phyloP scores from a whole-genome alignment of 2,888 invertebrate species.

The Iselma pallidipennis region DNA sequence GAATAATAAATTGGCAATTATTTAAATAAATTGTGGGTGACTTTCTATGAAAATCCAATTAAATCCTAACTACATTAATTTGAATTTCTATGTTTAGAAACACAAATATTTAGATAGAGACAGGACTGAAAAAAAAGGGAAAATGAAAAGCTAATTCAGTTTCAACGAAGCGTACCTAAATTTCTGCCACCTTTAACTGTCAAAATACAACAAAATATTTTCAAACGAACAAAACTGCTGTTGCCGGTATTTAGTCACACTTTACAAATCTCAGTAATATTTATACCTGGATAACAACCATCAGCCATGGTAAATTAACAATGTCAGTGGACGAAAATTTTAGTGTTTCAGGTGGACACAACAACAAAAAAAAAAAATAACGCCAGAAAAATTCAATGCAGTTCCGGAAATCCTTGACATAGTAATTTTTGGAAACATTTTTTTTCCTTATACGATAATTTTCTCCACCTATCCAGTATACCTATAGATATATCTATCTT shows the following conservation, averaged over 20 bases:
- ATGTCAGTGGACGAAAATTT: background rate
- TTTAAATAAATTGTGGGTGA: no score
- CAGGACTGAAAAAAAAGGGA: background rate
- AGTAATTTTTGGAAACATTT: conserved; percentile 2
- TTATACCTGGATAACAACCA: conserved; percentile 14
- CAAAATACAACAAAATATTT: conserved; percentile 50
- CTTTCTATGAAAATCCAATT: no score
- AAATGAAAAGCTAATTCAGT: background rate
- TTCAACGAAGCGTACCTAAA: conserved; percentile 31
- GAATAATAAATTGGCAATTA: no score
- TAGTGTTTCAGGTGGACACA: background rate
- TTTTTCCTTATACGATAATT: no score
- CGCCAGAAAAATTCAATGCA: background rate
- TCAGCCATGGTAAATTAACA: conserved; percentile 15
- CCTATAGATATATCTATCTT: no score
- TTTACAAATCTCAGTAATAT: conserved; percentile 5
- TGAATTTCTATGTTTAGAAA: no score
- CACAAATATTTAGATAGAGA: no score
- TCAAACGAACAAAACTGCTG: conserved; percentile 24
- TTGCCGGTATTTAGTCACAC: conserved; percentile 23
- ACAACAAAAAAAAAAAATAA: conserved; percentile 5
- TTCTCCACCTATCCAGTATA: no score
- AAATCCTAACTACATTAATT: no score
- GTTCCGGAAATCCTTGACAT: conserved; percentile 18
- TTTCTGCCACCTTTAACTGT: conserved; percentile 41